Base-by-base conservation (phyloP, 2,888 invertebrate species). In the Eupithecia exiguata region DNA sequence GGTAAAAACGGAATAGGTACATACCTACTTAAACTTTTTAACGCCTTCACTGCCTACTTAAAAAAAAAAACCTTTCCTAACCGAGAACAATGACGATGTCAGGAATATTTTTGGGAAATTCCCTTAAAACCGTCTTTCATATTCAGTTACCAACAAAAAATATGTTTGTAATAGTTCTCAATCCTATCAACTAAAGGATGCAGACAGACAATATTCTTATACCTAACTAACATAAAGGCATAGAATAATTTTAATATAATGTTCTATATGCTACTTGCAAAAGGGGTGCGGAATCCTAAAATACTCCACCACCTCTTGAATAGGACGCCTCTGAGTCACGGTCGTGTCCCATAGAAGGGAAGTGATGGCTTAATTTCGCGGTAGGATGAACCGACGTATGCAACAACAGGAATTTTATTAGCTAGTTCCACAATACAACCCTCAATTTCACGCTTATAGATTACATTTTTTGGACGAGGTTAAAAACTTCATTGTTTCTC, bases 291-390 rank as follows among this genome's bases (percentile, higher is more conserved):
- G 21, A 53, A 66, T 66, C n/a, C 40, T 43, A 66, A 65, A 66
- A 30, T 62, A 65, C 36, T 5, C 35, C 46, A 43, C 30, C 62
- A 63, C 63, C 66, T 66, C 66, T 66, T 66, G 21, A 66, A 66
- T 21, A 66, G 21, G 38, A 66, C 21, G 38, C 35, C 63, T 62
- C 18, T 46, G 38, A 65, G 69, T 66, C 69, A 38, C 61, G 38
- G 10, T 49, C 58, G 73, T 76, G 61, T 21, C 65, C 69, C 74
- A 72, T 76, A 76, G 72, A 66, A 69, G 72, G 72, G 68, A 69
- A 76, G 71, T 80, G 83, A 83, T 79, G 79, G 78, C 81, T 86
- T 86, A 83, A 88, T 87, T 87, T 86, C 85, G 84, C 81, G 86
- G 82, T 76, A 79, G 80, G 77, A 78, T 77, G 80, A 74, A 65